Conservation (phyloP, 2,797 vertebrate genomes). For the Ctenopoma kingsleyae region DNA sequence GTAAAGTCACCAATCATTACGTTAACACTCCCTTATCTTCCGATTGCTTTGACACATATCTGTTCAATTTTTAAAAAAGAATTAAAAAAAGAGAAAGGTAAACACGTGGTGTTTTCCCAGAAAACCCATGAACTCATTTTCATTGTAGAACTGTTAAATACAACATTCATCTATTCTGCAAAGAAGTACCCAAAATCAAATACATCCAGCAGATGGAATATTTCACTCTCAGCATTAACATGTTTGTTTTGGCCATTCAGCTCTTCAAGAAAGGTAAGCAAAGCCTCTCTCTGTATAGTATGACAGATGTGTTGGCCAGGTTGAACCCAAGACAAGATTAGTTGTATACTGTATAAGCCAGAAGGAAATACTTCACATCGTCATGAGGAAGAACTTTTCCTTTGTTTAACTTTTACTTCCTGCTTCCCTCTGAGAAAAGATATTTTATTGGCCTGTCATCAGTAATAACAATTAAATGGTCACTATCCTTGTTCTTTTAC, state of each 20-base stretch:
- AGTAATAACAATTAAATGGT: no score
- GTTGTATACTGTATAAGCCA: neutral
- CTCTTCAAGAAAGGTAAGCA: neutral
- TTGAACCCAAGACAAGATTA: neutral
- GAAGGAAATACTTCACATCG: constrained; percentile 1
- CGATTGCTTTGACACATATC: neutral
- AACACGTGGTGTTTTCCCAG: neutral
- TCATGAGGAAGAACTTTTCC: constrained; percentile 4
- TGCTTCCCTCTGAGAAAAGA: constrained; percentile 45
- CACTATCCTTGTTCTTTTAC: no score
- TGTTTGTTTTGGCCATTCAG: neutral
- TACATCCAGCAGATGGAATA: neutral
- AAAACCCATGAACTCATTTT: neutral
- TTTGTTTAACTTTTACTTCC: neutral
- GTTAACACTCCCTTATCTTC: neutral
- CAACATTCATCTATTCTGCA: neutral
- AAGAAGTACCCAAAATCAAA: neutral
- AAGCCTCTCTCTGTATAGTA: neutral
- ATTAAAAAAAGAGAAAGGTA: neutral
- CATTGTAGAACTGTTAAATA: neutral
- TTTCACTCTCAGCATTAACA: neutral
- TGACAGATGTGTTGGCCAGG: neutral
- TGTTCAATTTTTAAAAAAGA: no score
- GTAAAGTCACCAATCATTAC: neutral
- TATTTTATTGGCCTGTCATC: no score